Conservation (phyloP, 2,113 vertebrate genomes). For the Phrynosoma blainvillii region DNA sequence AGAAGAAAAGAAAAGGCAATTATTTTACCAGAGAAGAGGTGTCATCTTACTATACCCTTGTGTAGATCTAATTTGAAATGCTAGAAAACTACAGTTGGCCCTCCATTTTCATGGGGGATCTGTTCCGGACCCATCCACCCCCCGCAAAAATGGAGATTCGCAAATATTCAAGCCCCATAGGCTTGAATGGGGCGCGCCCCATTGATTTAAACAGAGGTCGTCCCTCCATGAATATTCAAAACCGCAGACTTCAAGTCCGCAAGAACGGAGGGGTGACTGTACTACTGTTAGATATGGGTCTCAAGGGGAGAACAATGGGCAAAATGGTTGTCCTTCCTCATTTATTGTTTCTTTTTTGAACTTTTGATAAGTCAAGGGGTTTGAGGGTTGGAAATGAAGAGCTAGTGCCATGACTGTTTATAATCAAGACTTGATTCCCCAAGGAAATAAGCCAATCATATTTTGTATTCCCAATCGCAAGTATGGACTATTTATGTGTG, state of each 20-base stretch:
- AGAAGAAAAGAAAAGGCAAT: conserved; percentile 14
- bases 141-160: too few species aligned
- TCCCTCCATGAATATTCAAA: too few species aligned
- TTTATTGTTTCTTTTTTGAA: neutral
- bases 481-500: conserved; percentile 55
- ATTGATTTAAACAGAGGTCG: too few species aligned
- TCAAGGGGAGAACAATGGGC: conserved; percentile 30
- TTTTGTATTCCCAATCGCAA: conserved; percentile 58
- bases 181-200: too few species aligned
- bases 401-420: conserved; percentile 36
- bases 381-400: too few species aligned
- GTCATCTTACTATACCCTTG: conserved; percentile 4
- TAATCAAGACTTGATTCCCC: conserved; percentile 56
- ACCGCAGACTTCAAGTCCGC: too few species aligned
- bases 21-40: conserved; percentile 1
- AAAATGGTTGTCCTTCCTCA: conserved; percentile 41
- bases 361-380: neutral
- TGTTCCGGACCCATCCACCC: too few species aligned
- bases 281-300: conserved; percentile 49
- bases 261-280: too few species aligned
- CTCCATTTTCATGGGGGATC: too few species aligned
- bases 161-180: too few species aligned
- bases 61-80: conserved; percentile 34
- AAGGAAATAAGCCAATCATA: conserved; percentile 55
- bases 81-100: neutral